Percentiles rank a stretch among this genome's conserved stretches.
Evolutionary conservation across 2,797 vertebrate species (phyloP).

Genomic region (Acrocephalus scirpaceus): DNA sequence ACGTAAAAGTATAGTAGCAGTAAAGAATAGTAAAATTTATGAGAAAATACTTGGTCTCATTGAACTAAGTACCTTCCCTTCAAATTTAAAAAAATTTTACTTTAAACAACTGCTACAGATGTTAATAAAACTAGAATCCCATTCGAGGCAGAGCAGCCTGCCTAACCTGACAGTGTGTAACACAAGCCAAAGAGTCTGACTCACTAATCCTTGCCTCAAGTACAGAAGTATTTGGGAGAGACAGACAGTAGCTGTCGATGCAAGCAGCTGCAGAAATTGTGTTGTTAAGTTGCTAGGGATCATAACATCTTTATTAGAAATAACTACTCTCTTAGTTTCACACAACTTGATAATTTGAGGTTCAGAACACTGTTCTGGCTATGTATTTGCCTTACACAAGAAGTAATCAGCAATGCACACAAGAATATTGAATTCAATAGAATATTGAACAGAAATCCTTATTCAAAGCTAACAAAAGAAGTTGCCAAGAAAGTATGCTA

Average conservation of each 20-base stretch:
- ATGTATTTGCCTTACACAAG: background rate
- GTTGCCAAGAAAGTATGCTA: background rate
- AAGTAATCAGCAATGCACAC: background rate
- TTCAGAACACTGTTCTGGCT: background rate
- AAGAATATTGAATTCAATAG: background rate
- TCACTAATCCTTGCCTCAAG: slow-evolving; percentile 15
- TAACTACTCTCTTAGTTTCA: background rate
- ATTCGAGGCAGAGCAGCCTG: background rate
- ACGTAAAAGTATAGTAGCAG: background rate
- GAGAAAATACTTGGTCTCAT: background rate
- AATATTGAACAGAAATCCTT: background rate
- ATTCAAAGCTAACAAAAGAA: background rate
- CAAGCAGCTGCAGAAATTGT: background rate
- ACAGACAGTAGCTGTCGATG: background rate
- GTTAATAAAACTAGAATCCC: background rate
- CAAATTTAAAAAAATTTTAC: background rate
- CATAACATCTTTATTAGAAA: background rate
- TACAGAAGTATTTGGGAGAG: background rate
- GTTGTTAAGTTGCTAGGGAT: background rate
- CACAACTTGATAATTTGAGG: background rate
- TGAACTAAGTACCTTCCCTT: background rate
- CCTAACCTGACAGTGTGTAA: background rate
- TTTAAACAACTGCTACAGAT: background rate
- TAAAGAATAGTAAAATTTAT: background rate
- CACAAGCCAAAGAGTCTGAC: background rate